Evolutionary conservation across 2,797 vertebrate species (phyloP).

Genomic region (Monodelphis domestica): DNA sequence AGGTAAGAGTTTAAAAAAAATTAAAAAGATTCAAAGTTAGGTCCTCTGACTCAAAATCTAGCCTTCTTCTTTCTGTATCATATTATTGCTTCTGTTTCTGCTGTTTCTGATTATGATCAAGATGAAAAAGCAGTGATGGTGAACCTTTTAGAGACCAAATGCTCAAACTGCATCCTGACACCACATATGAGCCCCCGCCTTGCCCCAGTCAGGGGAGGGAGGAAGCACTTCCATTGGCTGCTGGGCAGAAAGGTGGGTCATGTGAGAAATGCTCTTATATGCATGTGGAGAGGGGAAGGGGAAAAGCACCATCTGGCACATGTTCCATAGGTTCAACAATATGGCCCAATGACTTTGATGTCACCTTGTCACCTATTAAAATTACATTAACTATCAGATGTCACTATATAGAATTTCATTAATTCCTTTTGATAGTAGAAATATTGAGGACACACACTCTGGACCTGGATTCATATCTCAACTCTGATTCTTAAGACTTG

Average conservation of each 20-base stretch:
- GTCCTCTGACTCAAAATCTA: not conserved
- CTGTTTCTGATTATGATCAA: not conserved
- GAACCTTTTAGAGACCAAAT: too few species aligned
- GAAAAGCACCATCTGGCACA: too few species aligned
- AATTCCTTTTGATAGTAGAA: not conserved
- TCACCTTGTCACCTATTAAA: not conserved
- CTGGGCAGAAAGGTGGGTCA: too few species aligned
- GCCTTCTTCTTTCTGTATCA: not conserved
- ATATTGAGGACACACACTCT: not conserved
- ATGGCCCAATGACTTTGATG: not conserved
- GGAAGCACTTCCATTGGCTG: too few species aligned
- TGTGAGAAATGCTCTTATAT: too few species aligned
- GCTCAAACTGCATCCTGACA: too few species aligned
- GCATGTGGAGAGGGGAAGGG: too few species aligned
- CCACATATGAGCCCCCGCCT: too few species aligned
- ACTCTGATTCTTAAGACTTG: not conserved
- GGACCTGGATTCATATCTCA: not conserved
- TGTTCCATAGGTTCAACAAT: too few species aligned
- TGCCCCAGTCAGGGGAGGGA: too few species aligned
- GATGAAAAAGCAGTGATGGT: too few species aligned
- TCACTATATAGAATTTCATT: not conserved
- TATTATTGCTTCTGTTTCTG: not conserved
- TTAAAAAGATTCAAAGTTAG: not conserved
- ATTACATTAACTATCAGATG: not conserved
- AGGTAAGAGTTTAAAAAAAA: too few species aligned